A percentile compares a stretch with the other conserved stretches of the same genome.
phyloP scores from a whole-genome alignment of 2,113 vertebrate genomes.

The Nothocercus julius region DNA sequence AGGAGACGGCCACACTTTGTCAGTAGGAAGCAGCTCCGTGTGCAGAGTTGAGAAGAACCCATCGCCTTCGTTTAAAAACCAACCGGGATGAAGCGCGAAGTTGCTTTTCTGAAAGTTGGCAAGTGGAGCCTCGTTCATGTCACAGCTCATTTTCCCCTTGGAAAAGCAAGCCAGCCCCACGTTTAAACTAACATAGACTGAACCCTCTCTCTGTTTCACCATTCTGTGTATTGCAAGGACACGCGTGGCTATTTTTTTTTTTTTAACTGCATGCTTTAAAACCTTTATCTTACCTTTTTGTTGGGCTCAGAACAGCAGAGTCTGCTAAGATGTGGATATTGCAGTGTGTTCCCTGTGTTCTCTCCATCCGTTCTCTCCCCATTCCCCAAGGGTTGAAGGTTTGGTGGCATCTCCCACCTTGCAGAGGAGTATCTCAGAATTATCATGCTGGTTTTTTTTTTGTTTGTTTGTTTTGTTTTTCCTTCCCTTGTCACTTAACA shows the following conservation, averaged over 20 bases:
- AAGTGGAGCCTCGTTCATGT: neutral
- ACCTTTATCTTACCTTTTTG: neutral
- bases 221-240: neutral
- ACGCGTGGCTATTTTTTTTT: neutral
- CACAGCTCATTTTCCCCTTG: neutral
- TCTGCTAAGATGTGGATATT: neutral
- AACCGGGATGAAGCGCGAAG: neutral
- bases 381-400: accelerated
- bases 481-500: neutral
- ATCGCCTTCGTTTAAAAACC: neutral
- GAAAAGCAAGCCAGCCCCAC: neutral
- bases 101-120: neutral
- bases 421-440: neutral
- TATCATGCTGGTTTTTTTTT: no score
- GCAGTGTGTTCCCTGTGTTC: neutral
- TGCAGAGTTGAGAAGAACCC: neutral
- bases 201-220: neutral
- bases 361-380: neutral
- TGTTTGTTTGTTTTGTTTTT: no score
- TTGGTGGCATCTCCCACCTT: neutral
- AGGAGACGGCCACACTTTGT: accelerated
- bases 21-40: neutral
- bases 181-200: neutral
- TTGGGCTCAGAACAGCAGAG: neutral
- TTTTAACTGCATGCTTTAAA: neutral